Base-by-base conservation (phyloP, 2,113 vertebrate species). In the Willisornis vidua region DNA sequence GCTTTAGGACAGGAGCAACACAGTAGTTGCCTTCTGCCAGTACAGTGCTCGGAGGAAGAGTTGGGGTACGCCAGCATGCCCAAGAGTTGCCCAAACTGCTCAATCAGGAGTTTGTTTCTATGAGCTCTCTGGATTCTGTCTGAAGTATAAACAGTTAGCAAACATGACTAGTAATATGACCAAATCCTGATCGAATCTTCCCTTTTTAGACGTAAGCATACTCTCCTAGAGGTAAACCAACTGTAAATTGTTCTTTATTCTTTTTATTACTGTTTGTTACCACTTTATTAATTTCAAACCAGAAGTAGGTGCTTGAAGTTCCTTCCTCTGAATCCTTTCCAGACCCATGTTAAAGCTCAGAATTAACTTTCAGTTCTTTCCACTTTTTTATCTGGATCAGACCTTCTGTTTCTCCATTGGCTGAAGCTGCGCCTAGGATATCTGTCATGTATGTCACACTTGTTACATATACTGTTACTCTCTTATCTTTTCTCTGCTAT, bases 101-200 rank as follows among this genome's bases (percentile, higher is more conserved):
- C 24, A n/a, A 0, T 31, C 19, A 6, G 1, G 1, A 54, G 55
- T 51, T 70, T n/a, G 1, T 54, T 65, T 28, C 66, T 43, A 0
- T 23, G 14, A 78, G n/a, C 29, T 39, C 0, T 4, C 46, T 35
- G 33, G 14, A 33, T 41, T 68, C 63, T 81, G 25, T 28, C 23
- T 25, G 11, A 80, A 25, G 28, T 25, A 49, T 29, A 54, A 45
- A 33, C 65, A 48, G 17, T 39, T 71, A 37, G 52, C 33, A 80
- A 22, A 22, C 71, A 16, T 15, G 26, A n/a, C 46, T 65, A 43
- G 37, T 37, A 89, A 17, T 58, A 39, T n/a, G 52, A 33, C 24
- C 63, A 84, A 84, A 87, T 72, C 52, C 6, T 67, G 25, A 28
- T 62, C 5, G 52, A 43, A 19, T 35, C 11, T 25, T 94, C 12